phyloP scores from a whole-genome alignment of 37 sponge, comb jelly and placozoan species.

The Spongilla lacustris region DNA sequence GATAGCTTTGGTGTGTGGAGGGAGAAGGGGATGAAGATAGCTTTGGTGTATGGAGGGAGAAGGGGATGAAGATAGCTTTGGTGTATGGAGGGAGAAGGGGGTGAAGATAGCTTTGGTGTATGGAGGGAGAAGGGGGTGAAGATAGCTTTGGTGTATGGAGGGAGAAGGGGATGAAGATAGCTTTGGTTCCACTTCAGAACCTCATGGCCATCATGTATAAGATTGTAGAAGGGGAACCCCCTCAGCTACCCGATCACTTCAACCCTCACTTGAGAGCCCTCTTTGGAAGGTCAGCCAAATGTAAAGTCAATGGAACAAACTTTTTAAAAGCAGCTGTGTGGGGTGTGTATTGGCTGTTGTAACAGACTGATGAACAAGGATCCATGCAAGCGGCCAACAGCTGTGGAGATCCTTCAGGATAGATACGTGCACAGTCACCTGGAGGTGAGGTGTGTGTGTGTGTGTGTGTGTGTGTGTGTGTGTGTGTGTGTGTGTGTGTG shows the following conservation, averaged over 20 bases:
- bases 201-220: constrained; percentile 88
- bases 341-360: not conserved
- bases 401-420: constrained; percentile 81
- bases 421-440: constrained; percentile 76
- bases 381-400: constrained; percentile 80
- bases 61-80: no score
- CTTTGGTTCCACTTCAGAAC: constrained; percentile 24
- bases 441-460: constrained; percentile 55
- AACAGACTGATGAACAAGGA: constrained; percentile 90
- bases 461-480: not conserved
- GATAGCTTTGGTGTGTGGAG: no score
- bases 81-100: no score
- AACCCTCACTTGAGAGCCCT: constrained; percentile 62
- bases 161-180: no score
- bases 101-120: no score
- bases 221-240: constrained; percentile 85
- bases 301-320: not conserved
- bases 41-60: no score
- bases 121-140: not conserved
- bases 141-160: not conserved
- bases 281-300: constrained; percentile 44
- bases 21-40: no score
- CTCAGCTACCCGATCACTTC: constrained; percentile 74
- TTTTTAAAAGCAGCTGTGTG: not conserved
- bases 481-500: not conserved